These are phyloP conservation scores for Takifugu ocellatus DNA, from an alignment of 2,797 vertebrate species.

Conservation along the genomic window DNA sequence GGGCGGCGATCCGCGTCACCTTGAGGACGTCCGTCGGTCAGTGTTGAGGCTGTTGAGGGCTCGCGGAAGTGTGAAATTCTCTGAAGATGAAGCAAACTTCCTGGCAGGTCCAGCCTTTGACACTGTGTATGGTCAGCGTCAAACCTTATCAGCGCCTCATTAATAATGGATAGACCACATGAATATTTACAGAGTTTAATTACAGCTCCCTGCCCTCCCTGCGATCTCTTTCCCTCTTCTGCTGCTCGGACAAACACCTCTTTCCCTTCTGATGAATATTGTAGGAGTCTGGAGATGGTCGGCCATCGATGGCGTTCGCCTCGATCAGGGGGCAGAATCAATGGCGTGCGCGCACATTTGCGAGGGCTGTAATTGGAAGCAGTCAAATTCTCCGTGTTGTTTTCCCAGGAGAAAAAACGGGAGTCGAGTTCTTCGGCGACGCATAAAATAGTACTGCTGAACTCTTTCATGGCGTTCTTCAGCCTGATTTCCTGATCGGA, in stretches of 20 bases:
- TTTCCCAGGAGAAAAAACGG: constrained; percentile 43
- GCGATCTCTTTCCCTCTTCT: constrained; percentile 32
- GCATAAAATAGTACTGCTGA: background rate
- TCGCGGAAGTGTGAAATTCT: constrained; percentile 52
- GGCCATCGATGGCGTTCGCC: constrained; percentile 57
- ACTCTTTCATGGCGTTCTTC: background rate
- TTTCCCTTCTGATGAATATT: constrained; percentile 73
- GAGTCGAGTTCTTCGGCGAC: background rate
- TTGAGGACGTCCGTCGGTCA: constrained; percentile 62
- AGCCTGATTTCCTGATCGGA: background rate
- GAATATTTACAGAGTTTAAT: constrained; percentile 77
- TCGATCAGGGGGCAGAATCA: constrained; percentile 64
- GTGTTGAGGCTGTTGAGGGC: constrained; percentile 54
- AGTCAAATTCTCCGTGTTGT: constrained; percentile 60
- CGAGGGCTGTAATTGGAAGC: constrained; percentile 62
- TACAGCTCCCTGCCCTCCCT: constrained; percentile 51
- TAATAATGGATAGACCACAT: constrained; percentile 76
- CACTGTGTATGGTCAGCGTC: constrained; percentile 63
- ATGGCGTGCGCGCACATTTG: constrained; percentile 64
- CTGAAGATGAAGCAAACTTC: constrained; percentile 47
- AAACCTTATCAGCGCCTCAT: constrained; percentile 68
- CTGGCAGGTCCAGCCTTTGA: constrained; percentile 57
- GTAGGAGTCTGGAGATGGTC: constrained; percentile 54
- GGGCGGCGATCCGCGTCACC: background rate
- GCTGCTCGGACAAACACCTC: constrained; percentile 44